A percentile compares a stretch with the other conserved stretches of the same genome.
These are phyloP conservation scores for Dufourea novaeangliae DNA, from an alignment of 1,140 invertebrate species.

Conservation along the genomic window DNA sequence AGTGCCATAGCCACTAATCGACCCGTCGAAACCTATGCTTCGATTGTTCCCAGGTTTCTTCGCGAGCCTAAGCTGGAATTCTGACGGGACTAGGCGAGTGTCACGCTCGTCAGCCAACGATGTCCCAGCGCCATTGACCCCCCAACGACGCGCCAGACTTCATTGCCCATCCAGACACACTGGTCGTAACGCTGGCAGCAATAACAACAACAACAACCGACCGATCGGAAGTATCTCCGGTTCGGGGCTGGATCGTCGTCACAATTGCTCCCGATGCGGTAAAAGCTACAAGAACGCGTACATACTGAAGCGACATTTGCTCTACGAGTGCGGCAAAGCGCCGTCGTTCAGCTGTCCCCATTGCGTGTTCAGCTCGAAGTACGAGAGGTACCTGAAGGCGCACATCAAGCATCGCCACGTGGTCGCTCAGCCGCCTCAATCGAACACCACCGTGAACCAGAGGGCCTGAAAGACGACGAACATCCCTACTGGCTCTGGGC, in stretches of 20 bases:
- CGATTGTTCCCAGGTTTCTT: conserved; percentile 76
- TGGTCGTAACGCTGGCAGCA: conserved; percentile 44
- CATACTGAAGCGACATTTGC: conserved; percentile 80
- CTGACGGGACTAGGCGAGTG: conserved; percentile 52
- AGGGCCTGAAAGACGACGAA: conserved; percentile 46
- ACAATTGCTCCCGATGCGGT: conserved; percentile 80
- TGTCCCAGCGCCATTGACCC: conserved; percentile 73
- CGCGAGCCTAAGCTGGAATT: conserved; percentile 74
- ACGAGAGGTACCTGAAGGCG: conserved; percentile 80
- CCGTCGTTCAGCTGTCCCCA: conserved; percentile 83
- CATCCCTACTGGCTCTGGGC: neutral
- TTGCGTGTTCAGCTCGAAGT: conserved; percentile 81
- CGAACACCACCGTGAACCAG: conserved; percentile 61
- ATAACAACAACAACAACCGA: conserved; percentile 76
- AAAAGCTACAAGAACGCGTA: conserved; percentile 81
- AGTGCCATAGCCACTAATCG: conserved; percentile 44
- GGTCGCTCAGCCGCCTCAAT: conserved; percentile 51
- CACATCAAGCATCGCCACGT: conserved; percentile 81
- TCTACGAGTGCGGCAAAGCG: conserved; percentile 82
- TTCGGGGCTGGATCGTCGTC: conserved; percentile 73
- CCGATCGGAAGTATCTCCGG: conserved; percentile 58
- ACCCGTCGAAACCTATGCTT: conserved; percentile 52
- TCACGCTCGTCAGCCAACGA: conserved; percentile 45
- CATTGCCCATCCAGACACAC: conserved; percentile 73
- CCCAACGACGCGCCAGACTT: conserved; percentile 76